These are phyloP conservation scores for Rhyacophila brunnea DNA, from an alignment of 1,140 invertebrate species.

Conservation along the genomic window DNA sequence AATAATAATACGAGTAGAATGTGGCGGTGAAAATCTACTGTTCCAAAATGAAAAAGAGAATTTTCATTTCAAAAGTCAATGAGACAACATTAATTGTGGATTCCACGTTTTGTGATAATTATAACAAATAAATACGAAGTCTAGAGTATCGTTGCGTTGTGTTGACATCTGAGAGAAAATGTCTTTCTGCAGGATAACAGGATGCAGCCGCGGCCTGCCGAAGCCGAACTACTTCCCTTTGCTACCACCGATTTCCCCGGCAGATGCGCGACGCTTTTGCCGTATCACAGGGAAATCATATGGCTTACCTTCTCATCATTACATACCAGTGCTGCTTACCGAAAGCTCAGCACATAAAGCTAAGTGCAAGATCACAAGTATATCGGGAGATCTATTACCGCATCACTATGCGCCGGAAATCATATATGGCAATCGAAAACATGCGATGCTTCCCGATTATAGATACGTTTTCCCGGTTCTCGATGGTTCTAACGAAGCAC, in stretches of 20 bases:
- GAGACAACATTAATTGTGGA: too few species aligned
- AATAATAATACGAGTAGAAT: too few species aligned
- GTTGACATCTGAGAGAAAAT: constrained; percentile 41
- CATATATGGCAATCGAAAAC: constrained; percentile 62
- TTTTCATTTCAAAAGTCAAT: too few species aligned
- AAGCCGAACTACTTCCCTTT: constrained; percentile 83
- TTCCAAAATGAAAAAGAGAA: too few species aligned
- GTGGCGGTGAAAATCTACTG: too few species aligned
- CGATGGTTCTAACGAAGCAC: constrained; percentile 63
- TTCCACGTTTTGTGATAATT: too few species aligned
- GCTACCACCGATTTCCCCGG: constrained; percentile 75
- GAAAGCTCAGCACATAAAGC: constrained; percentile 55
- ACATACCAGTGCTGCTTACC: constrained; percentile 71
- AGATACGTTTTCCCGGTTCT: constrained; percentile 72
- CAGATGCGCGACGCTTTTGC: constrained; percentile 75
- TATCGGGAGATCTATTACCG: constrained; percentile 56
- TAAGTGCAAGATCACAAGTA: constrained; percentile 66
- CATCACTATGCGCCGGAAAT: constrained; percentile 60
- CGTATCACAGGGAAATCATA: constrained; percentile 80
- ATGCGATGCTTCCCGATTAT: constrained; percentile 67
- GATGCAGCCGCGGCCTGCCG: constrained; percentile 73
- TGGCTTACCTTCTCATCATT: constrained; percentile 72
- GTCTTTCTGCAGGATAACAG: constrained; percentile 80
- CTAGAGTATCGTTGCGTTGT: too few species aligned
- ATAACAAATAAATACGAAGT: too few species aligned